A percentile compares a stretch with the other conserved stretches of the same genome.
Evolutionary conservation across 2,888 invertebrate species (phyloP).

Genomic region (Epirrita christyi): DNA sequence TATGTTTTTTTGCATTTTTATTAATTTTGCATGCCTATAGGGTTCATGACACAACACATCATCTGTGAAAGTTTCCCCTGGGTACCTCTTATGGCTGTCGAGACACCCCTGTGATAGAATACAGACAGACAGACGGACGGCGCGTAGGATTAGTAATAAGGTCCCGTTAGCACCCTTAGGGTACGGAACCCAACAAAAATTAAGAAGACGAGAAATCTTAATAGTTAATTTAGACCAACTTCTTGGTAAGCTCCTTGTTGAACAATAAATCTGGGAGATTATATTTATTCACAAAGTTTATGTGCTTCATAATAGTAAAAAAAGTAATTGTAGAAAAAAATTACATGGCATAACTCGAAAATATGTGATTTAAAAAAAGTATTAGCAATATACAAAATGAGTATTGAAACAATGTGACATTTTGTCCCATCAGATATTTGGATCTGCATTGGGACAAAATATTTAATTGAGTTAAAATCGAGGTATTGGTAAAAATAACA

Average conservation of each 20-base stretch:
- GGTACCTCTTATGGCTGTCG: too few relatives aligned
- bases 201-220: neutral
- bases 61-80: too few relatives aligned
- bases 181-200: too few relatives aligned
- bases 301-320: neutral
- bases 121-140: too few relatives aligned
- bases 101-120: too few relatives aligned
- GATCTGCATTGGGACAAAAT: constrained; percentile 16
- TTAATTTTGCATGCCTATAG: too few relatives aligned
- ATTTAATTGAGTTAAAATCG: constrained; percentile 25
- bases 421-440: constrained; percentile 2
- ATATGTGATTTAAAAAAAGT: constrained; percentile 11
- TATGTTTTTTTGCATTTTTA: too few relatives aligned
- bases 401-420: constrained; percentile 36
- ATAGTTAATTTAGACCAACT: constrained; percentile 3
- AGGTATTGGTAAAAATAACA: constrained; percentile 17
- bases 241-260: too few relatives aligned
- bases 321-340: neutral
- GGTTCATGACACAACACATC: too few relatives aligned
- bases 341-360: constrained; percentile 4
- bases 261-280: neutral
- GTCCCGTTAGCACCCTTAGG: too few relatives aligned
- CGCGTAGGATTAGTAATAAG: too few relatives aligned
- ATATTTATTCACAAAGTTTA: neutral
- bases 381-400: constrained; percentile 36